Evolutionary conservation across 2,888 invertebrate species (phyloP), one percentile per base, ranked within the genome.

Genomic region (Heliconius hortense): DNA sequence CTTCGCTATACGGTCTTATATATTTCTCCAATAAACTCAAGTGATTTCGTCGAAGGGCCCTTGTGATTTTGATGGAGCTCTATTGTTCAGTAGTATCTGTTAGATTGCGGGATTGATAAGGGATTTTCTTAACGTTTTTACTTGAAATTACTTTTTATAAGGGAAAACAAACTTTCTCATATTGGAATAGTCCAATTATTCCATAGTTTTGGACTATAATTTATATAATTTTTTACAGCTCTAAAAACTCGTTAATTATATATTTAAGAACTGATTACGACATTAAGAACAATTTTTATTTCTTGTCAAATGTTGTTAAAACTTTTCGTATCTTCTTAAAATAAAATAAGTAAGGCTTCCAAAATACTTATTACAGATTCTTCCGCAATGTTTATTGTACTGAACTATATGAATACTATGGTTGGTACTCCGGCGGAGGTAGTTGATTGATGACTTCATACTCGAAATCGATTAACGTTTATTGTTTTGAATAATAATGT

Each of bases 401-500:
- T 31, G 31, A 31, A 31, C 8, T 31, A 31, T 59, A 59, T 60
- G 60, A 60, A 71, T 71, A 39, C 26, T 31, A 8, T 31, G 31
- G 60, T 60, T 60, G 71, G 39, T 60, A 10, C 60, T 60, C 60
- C 24, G 35, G 11, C 26, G 60, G 43, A 60, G 26, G 43, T 60
- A 60, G 39, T 71, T 71, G 71, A 71, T 60, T 60, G 71, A 71
- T 71, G 59, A 26, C 70, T 71, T 26, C 18, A 60, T 71, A 31
- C n/a, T n/a, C 3, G 7, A 13, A 13, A 69, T 69, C 68, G 68
- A 69, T 69, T 69, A 31, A 13, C 31, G n/a, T 31, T 31, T 56
- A 56, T 56, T 53, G 28, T n/a, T 53, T 1, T 8, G 31, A 31
- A 31, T 31, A 31, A 7, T 31, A 8, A 53, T 11, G 11, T 28